A percentile compares a stretch with the other conserved stretches of the same genome.
Conservation (phyloP, 1,140 invertebrate genomes). For the Gerris buenoi region DNA sequence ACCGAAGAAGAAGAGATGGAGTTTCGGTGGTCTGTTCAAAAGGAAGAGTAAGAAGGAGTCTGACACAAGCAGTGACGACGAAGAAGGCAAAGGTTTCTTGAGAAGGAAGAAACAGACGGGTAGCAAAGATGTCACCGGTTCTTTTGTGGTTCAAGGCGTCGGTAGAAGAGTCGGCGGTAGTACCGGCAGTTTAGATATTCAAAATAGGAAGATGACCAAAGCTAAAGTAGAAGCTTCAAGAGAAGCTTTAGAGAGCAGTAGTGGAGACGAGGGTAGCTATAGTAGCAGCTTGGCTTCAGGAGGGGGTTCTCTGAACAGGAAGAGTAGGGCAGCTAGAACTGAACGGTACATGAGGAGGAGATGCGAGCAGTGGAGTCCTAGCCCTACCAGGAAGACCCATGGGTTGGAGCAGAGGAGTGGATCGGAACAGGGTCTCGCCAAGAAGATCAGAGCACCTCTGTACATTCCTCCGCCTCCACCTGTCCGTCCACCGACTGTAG, state of each 20-base stretch:
- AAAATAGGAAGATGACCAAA: conserved; percentile 37
- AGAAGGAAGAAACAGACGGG: conserved; percentile 18
- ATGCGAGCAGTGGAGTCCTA: conserved; percentile 43
- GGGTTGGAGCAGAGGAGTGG: conserved; percentile 9
- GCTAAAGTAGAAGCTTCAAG: conserved; percentile 45
- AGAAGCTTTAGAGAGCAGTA: conserved; percentile 47
- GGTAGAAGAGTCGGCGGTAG: conserved; percentile 7
- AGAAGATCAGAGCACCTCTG: conserved; percentile 1
- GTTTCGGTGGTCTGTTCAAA: conserved; percentile 50
- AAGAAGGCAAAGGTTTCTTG: conserved; percentile 30
- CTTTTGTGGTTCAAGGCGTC: conserved; percentile 12
- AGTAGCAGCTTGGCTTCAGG: conserved; percentile 16
- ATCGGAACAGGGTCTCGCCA: conserved; percentile 5
- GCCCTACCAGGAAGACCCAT: conserved; percentile 10
- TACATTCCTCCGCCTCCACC: conserved; percentile 4
- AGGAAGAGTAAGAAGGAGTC: conserved; percentile 44
- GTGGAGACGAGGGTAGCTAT: conserved; percentile 45
- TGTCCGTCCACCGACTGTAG: neutral
- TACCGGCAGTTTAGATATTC: conserved; percentile 20
- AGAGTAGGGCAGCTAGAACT: conserved; percentile 50
- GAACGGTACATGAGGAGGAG: conserved; percentile 60
- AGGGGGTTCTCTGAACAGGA: conserved; percentile 36
- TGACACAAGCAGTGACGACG: conserved; percentile 37
- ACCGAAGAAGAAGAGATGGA: conserved; percentile 46
- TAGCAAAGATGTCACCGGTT: conserved; percentile 21